phyloP scores from a whole-genome alignment of 2,113 vertebrate genomes.

The Sula dactylatra region DNA sequence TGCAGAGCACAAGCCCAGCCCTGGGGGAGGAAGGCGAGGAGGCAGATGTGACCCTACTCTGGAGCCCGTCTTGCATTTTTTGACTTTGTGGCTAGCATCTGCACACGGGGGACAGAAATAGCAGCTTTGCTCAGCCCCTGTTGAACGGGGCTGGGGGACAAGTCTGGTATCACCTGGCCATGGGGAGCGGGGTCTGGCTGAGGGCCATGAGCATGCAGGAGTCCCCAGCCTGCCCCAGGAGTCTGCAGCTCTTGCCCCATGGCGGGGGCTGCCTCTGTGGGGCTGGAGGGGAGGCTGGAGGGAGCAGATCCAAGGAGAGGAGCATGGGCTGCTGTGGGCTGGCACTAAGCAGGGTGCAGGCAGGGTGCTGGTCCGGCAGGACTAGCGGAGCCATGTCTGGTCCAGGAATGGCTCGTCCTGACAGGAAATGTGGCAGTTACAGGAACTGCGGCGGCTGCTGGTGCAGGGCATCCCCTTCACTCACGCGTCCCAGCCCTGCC shows the following conservation, averaged over 20 bases:
- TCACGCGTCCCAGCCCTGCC: too few relatives aligned
- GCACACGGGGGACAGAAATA: not conserved
- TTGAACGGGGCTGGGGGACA: accelerated
- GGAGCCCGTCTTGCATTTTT: not conserved
- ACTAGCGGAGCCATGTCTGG: accelerated
- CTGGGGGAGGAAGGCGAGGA: accelerated
- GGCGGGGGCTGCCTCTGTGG: not conserved
- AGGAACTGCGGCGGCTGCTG: not conserved
- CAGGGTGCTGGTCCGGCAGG: not conserved
- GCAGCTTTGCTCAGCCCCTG: not conserved
- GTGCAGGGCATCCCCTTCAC: not conserved
- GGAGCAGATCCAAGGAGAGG: accelerated
- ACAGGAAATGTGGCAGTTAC: accelerated
- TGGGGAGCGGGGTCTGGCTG: accelerated
- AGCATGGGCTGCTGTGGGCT: not conserved
- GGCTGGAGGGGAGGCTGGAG: not conserved
- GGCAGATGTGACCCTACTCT: not conserved
- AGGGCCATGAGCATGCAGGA: not conserved
- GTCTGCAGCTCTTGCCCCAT: not conserved
- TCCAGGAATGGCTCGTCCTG: not conserved
- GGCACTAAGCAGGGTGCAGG: not conserved
- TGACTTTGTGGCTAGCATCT: not conserved
- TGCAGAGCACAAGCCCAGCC: not conserved
- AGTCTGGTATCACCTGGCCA: accelerated
- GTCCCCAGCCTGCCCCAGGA: not conserved